phyloP scores from a whole-genome alignment of 2,888 invertebrate species.

The Omphaloscelis lunosa region DNA sequence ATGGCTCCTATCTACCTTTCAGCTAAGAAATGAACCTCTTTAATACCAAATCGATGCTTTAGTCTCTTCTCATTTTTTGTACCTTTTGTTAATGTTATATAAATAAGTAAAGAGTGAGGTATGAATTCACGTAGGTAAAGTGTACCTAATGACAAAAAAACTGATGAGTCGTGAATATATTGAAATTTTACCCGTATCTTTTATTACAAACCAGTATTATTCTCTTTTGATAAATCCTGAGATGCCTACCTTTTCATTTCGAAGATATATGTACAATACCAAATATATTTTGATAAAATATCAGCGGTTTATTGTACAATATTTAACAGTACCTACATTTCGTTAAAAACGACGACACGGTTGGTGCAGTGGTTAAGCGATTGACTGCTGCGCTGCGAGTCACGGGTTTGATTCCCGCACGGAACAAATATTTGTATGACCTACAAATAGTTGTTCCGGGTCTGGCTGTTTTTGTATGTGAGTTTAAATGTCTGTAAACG shows the following conservation, averaged over 20 bases:
- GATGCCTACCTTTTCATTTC: conserved; percentile 23
- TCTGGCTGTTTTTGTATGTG: no score
- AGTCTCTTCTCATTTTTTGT: conserved; percentile 72
- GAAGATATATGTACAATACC: not conserved
- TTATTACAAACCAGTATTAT: conserved; percentile 41
- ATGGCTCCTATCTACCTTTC: conserved; percentile 76
- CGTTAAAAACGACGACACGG: no score
- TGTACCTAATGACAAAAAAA: conserved; percentile 67
- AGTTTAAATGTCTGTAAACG: no score
- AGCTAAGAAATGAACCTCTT: conserved; percentile 75
- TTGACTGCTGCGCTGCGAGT: no score
- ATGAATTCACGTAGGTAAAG: conserved; percentile 59
- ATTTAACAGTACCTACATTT: no score
- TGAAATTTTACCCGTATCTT: conserved; percentile 45
- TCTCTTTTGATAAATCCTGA: conserved; percentile 39
- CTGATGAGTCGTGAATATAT: conserved; percentile 65
- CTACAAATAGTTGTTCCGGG: no score
- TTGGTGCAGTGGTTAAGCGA: no score
- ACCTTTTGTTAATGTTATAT: conserved; percentile 78
- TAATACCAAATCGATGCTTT: conserved; percentile 75
- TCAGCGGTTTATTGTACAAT: not conserved
- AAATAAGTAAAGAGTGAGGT: conserved; percentile 68
- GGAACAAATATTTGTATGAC: no score
- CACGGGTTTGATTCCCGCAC: no score
- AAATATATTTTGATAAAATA: conserved; percentile 22